These are phyloP conservation scores for Anabacerthia variegaticeps DNA, from an alignment of 2,797 vertebrate genomes.

Conservation along the genomic window DNA sequence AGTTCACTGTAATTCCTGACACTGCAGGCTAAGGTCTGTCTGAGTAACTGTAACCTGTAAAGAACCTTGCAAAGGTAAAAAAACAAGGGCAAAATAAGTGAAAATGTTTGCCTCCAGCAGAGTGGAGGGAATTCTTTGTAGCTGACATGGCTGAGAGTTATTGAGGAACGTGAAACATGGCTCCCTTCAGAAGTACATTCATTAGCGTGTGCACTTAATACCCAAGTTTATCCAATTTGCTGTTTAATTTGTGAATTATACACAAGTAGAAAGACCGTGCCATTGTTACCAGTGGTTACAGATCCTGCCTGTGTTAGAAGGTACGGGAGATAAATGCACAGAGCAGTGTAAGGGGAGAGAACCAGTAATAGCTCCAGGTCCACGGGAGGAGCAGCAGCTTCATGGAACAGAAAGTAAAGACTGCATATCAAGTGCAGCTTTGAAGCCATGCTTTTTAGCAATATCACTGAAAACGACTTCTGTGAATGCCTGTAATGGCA, in stretches of 20 bases:
- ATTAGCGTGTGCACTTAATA: neutral
- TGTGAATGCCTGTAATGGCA: neutral
- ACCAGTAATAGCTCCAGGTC: neutral
- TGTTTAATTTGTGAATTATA: neutral
- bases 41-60: neutral
- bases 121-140: neutral
- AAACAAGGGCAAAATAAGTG: neutral
- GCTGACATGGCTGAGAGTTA: neutral
- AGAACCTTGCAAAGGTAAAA: neutral
- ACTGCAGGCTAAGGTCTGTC: neutral
- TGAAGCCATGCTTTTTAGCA: neutral
- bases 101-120: neutral
- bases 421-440: neutral
- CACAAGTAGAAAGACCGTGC: neutral
- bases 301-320: neutral
- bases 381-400: neutral
- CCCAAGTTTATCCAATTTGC: neutral
- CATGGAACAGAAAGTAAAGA: neutral
- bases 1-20: neutral
- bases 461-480: neutral
- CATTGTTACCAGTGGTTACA: neutral
- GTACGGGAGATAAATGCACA: neutral
- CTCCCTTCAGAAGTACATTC: neutral
- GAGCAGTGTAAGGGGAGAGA: neutral
- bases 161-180: neutral